phyloP scores from a whole-genome alignment of 2,888 invertebrate species.

The Rhagonycha fulva region DNA sequence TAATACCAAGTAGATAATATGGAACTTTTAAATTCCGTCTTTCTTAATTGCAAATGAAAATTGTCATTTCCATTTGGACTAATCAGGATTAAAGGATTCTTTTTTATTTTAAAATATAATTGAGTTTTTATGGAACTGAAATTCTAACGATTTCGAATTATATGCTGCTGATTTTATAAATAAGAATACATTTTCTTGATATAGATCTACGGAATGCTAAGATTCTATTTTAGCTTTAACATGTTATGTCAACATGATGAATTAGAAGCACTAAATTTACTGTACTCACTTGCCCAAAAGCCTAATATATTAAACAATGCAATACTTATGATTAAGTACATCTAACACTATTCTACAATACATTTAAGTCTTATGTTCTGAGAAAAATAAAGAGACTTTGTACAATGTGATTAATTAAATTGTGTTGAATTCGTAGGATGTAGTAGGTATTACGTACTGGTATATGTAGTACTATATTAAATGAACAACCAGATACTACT shows the following conservation, averaged over 20 bases:
- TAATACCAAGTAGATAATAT: too few species aligned
- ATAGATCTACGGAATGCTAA: not conserved
- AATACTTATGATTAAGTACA: not conserved
- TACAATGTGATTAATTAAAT: not conserved
- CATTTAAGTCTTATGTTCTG: not conserved
- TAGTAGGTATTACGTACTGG: not conserved
- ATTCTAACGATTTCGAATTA: not conserved
- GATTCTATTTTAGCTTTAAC: not conserved
- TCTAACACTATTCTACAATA: conserved; percentile 7
- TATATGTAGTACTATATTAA: not conserved
- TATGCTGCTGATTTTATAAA: not conserved
- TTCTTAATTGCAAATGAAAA: too few species aligned
- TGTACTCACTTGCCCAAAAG: not conserved
- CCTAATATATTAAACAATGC: not conserved
- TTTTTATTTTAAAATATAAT: too few species aligned
- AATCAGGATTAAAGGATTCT: too few species aligned
- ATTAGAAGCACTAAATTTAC: not conserved
- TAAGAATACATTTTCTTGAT: not conserved
- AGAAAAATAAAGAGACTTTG: not conserved
- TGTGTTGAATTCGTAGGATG: not conserved
- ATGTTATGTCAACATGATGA: not conserved
- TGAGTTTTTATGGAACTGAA: too few species aligned
- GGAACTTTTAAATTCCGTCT: too few species aligned
- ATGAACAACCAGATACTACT: not conserved
- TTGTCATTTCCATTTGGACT: too few species aligned